These are phyloP conservation scores for Apocrypta bakeri DNA, from an alignment of 1,140 invertebrate species.

Conservation along the genomic window DNA sequence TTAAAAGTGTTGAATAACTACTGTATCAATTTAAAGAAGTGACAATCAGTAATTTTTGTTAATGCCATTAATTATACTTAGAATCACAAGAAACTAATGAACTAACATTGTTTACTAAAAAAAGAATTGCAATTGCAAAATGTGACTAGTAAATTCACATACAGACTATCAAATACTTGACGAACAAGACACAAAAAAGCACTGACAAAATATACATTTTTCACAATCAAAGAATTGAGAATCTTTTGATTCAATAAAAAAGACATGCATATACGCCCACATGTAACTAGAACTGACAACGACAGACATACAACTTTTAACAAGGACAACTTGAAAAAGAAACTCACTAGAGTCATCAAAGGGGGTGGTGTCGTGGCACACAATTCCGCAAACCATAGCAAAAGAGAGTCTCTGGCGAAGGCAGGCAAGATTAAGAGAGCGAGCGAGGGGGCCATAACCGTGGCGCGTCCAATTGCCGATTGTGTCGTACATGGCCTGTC, in stretches of 20 bases:
- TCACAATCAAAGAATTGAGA: neutral
- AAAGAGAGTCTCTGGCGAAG: neutral
- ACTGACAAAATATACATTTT: neutral
- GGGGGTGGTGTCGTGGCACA: neutral
- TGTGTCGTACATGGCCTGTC: neutral
- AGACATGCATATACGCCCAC: neutral
- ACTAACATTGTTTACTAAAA: neutral
- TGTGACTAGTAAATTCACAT: neutral
- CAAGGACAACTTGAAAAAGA: neutral
- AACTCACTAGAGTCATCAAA: neutral
- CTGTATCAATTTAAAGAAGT: neutral
- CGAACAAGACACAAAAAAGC: neutral
- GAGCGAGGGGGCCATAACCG: slow-evolving; percentile 14
- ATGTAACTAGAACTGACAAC: neutral
- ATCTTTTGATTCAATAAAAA: neutral
- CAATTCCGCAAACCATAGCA: neutral
- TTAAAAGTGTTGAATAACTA: neutral
- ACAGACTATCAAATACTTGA: slow-evolving; percentile 12
- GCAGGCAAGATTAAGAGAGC: neutral
- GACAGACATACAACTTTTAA: neutral
- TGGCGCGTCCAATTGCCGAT: slow-evolving; percentile 5
- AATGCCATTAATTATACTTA: slow-evolving; percentile 10
- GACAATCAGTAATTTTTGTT: slow-evolving; percentile 5
- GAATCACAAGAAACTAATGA: neutral
- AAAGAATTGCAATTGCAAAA: neutral